Evolutionary conservation across 2,113 vertebrate species (phyloP).

Genomic region (Zapornia atra): DNA sequence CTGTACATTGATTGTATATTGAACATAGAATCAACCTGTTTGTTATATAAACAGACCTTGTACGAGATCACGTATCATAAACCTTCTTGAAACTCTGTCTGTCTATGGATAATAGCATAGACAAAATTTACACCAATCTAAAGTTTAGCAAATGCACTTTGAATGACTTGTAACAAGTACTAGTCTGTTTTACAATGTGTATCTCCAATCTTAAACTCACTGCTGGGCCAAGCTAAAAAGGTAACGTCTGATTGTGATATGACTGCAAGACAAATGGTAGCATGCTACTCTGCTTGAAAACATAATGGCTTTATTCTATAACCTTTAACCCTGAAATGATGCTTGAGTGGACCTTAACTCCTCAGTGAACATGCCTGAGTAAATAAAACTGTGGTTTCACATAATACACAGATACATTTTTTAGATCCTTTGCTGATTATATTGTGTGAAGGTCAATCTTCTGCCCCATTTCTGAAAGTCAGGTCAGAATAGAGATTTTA

Average conservation of each 20-base stretch:
- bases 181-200: not conserved
- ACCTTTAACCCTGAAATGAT: constrained; percentile 73
- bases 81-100: not conserved
- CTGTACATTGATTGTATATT: not conserved
- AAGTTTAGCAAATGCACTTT: constrained; percentile 27
- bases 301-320: constrained; percentile 70
- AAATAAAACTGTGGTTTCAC: constrained; percentile 77
- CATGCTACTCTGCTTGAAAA: constrained; percentile 64
- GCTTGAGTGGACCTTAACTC: constrained; percentile 74
- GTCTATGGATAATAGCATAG: not conserved
- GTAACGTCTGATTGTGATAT: constrained; percentile 62
- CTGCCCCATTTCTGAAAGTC: constrained; percentile 71
- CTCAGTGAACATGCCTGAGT: constrained; percentile 73
- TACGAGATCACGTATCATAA: not conserved
- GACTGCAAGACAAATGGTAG: constrained; percentile 62
- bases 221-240: constrained; percentile 51
- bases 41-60: not conserved
- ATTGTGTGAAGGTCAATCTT: constrained; percentile 72
- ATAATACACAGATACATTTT: constrained; percentile 83
- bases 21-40: not conserved
- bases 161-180: not conserved
- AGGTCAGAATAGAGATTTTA: constrained; percentile 77
- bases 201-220: constrained; percentile 29
- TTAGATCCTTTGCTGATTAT: constrained; percentile 81
- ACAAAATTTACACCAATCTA: not conserved